A percentile compares a stretch with the other conserved stretches of the same genome.
phyloP scores from a whole-genome alignment of 2,888 invertebrate species.

The Cephus runcator region DNA sequence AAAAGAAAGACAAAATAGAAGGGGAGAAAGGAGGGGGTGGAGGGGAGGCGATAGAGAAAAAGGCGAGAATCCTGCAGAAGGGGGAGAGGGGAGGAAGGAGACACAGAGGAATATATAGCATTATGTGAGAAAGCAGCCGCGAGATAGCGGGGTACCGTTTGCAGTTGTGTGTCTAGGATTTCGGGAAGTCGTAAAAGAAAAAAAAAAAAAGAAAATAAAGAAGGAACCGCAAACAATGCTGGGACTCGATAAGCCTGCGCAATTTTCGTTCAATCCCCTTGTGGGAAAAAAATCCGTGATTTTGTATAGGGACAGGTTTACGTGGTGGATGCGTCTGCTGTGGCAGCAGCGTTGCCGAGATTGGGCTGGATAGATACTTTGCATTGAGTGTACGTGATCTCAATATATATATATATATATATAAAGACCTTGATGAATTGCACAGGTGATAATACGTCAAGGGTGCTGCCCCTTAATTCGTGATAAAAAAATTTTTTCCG shows the following conservation, averaged over 20 bases:
- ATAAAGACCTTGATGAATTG: too few relatives aligned
- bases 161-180: conserved; percentile 48
- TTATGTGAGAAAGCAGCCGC: neutral
- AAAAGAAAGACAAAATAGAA: neutral
- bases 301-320: neutral
- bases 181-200: conserved; percentile 38
- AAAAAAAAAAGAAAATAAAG: conserved; percentile 40
- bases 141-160: neutral
- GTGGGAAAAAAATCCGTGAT: neutral
- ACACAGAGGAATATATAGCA: neutral
- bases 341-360: neutral
- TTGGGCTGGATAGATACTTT: neutral
- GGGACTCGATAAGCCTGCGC: conserved; percentile 15
- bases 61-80: too few relatives aligned
- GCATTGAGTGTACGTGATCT: neutral
- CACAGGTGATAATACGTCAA: neutral
- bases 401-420: neutral
- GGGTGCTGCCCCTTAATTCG: neutral
- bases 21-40: neutral
- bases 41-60: too few relatives aligned
- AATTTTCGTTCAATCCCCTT: conserved; percentile 9
- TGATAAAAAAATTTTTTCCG: neutral
- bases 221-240: conserved; percentile 40
- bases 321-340: neutral
- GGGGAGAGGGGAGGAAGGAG: neutral